Percentiles rank a stretch among this genome's conserved stretches.
Conservation (phyloP, 2,113 vertebrate genomes). For the Lamprotornis superbus region DNA sequence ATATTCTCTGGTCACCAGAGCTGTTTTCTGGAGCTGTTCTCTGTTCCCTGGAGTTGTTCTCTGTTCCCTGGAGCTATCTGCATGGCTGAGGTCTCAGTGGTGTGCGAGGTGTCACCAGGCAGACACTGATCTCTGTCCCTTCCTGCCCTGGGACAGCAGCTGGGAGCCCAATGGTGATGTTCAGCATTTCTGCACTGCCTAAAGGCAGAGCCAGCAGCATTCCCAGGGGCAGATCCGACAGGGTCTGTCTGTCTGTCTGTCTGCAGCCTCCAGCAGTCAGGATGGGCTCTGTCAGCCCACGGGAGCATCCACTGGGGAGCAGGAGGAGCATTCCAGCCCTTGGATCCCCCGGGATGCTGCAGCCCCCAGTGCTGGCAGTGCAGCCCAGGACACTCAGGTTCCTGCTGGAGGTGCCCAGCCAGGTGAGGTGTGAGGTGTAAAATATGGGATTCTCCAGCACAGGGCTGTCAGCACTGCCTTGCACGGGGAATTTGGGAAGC, state of each 20-base stretch:
- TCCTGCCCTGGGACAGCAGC: background rate
- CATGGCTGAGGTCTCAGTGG: background rate
- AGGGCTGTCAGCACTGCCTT: background rate
- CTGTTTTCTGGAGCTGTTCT: background rate
- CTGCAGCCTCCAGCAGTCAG: background rate
- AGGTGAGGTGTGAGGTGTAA: background rate
- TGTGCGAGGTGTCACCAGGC: background rate
- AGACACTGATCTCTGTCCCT: background rate
- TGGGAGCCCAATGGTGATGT: rapidly evolving
- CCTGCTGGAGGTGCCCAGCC: background rate
- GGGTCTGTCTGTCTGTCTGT: no score
- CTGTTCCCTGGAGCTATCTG: background rate
- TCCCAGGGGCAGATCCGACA: rapidly evolving
- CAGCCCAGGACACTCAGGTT: background rate
- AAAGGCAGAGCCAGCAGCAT: background rate
- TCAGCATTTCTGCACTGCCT: background rate
- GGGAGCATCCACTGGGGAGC: rapidly evolving
- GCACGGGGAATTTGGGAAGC: background rate
- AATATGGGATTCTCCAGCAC: background rate
- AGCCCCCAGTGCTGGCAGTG: rapidly evolving
- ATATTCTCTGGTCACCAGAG: background rate
- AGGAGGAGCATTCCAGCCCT: background rate
- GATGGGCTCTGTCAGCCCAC: background rate
- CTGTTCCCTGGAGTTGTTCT: background rate
- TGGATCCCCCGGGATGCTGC: rapidly evolving